A percentile compares a stretch with the other conserved stretches of the same genome.
Evolutionary conservation across 2,888 invertebrate species (phyloP).

Genomic region (Stramonita haemastoma): DNA sequence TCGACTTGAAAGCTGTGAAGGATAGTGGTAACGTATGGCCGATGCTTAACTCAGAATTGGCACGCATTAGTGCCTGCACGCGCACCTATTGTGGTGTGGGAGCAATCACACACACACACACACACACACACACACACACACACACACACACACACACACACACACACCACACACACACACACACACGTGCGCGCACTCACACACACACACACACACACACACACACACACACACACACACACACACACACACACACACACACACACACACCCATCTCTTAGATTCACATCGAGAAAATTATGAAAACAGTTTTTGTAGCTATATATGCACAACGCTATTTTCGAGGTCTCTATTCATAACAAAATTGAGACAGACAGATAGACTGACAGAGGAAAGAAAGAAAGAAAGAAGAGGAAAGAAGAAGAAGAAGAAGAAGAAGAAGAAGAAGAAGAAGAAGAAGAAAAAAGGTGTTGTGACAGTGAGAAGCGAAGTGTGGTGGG

Average conservation of each 20-base stretch:
- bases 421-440: not conserved
- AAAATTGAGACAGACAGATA: not conserved
- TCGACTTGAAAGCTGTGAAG: too few relatives aligned
- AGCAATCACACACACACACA: constrained; percentile 4
- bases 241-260: too few relatives aligned
- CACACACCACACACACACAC: too few relatives aligned
- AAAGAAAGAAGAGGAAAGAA: not conserved
- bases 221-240: too few relatives aligned
- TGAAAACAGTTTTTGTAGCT: not conserved
- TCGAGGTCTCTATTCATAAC: not conserved
- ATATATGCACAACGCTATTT: not conserved
- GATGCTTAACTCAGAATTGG: not conserved
- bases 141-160: not conserved
- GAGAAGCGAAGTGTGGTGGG: constrained; percentile 23
- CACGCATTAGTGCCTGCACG: not conserved
- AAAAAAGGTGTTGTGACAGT: not conserved
- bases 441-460: not conserved
- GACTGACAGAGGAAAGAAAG: not conserved
- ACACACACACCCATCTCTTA: too few relatives aligned
- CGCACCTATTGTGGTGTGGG: not conserved
- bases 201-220: too few relatives aligned
- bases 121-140: constrained; percentile 13
- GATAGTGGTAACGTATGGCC: too few relatives aligned
- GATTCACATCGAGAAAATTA: not conserved
- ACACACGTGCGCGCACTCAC: too few relatives aligned